Evolutionary conservation across 2,888 invertebrate species (phyloP), one percentile per base, ranked within the genome.

Genomic region (Pheosia tremula): DNA sequence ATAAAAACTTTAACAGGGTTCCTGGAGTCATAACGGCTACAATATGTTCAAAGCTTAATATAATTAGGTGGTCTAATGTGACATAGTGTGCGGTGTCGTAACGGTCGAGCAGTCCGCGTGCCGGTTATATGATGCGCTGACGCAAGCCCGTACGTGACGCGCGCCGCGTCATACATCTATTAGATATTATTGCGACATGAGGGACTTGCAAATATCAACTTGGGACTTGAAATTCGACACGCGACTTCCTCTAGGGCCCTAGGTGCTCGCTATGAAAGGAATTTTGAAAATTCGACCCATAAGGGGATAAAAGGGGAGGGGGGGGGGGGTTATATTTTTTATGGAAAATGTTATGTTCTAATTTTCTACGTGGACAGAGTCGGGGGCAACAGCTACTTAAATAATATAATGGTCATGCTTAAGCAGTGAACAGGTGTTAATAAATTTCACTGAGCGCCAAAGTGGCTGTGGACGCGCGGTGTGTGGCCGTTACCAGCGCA

Each of bases 391-490:
- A 47, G n/a, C n/a, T n/a, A 11, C 5, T n/a, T n/a, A n/a, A 47
- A 47, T n/a, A 47, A 47, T 47, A 47, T 47, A n/a, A 55, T 13
- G 39, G n/a, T 39, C 38, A 13, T 13, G 55, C 39, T 38, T 36
- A 55, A 55, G 39, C 39, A 61, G 62, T 72, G 67, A 70, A 74
- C 70, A 72, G 68, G 72, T 71, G 75, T 65, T 72, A 72, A 74
- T 75, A 72, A 75, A 68, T 79, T 79, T 79, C 79, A 70, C 79
- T 75, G 62, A 60, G 49, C 57, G 67, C 71, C 73, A 72, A 77
- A 71, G 62, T 66, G 24, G 24, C 24, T 24, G 67, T 62, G 64
- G 66, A 61, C 53, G 67, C 66, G 64, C 59, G 53, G 50, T 53
- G 61, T 56, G 57, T 57, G 60, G 62, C 64, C 66, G 58, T 72